A percentile compares a stretch with the other conserved stretches of the same genome.
Conservation (phyloP, 2,888 invertebrate species). For the Scelioninae gen. 1 region DNA sequence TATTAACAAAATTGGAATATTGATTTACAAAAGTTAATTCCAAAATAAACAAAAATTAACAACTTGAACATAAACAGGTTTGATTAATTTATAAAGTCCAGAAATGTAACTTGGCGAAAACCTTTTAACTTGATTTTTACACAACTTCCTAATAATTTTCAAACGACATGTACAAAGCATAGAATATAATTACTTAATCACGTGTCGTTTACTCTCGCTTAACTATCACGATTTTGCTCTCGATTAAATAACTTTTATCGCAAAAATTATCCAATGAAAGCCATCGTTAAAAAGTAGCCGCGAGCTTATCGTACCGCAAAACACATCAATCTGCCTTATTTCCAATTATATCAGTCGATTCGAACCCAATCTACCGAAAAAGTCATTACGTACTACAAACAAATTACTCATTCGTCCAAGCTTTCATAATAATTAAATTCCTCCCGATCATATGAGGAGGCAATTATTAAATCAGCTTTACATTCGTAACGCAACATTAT, state of each 20-base stretch:
- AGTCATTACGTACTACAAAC: not conserved
- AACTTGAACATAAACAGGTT: not conserved
- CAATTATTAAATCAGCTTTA: not conserved
- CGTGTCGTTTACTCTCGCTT: not conserved
- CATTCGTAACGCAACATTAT: not conserved
- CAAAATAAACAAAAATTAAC: too few relatives aligned
- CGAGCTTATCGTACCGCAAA: not conserved
- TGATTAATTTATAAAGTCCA: too few relatives aligned
- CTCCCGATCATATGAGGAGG: not conserved
- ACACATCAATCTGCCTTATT: not conserved
- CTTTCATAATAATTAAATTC: conserved; percentile 9
- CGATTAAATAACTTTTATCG: not conserved
- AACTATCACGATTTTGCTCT: not conserved
- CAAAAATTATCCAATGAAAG: not conserved
- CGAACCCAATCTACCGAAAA: not conserved
- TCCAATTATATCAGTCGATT: not conserved
- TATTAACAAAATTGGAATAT: too few relatives aligned
- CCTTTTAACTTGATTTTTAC: too few relatives aligned
- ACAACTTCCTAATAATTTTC: too few relatives aligned
- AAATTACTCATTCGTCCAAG: not conserved
- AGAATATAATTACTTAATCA: not conserved
- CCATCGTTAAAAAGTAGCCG: not conserved
- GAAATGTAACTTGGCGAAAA: too few relatives aligned
- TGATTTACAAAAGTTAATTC: too few relatives aligned
- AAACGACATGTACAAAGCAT: not conserved